phyloP scores from a whole-genome alignment of 2,113 vertebrate genomes.

The Leptobrachium leishanense region DNA sequence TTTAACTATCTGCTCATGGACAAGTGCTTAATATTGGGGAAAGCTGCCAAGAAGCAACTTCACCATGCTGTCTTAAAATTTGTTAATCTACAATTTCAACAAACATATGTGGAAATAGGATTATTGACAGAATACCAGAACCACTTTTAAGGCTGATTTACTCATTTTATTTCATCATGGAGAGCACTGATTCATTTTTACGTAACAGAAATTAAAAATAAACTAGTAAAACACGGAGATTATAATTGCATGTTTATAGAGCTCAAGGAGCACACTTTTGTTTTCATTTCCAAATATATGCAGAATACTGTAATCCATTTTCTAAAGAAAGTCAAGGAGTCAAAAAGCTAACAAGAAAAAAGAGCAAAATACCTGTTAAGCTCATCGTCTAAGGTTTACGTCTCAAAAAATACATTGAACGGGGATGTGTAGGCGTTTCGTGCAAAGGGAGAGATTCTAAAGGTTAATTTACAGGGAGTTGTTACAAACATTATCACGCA shows the following conservation, averaged over 20 bases:
- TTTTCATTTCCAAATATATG: conserved; percentile 27
- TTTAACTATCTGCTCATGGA: too few relatives aligned
- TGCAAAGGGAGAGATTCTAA: conserved; percentile 64
- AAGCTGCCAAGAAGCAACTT: too few relatives aligned
- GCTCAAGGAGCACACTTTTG: conserved; percentile 11
- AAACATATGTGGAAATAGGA: too few relatives aligned
- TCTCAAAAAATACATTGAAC: conserved; percentile 42
- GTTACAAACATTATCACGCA: conserved; percentile 60
- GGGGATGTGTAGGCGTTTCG: conserved; percentile 55
- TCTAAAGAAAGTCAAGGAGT: conserved; percentile 30
- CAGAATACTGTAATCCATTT: conserved; percentile 23
- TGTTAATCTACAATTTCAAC: too few relatives aligned
- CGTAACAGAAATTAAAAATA: background rate
- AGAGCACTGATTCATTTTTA: too few relatives aligned
- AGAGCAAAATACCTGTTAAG: conserved; percentile 14
- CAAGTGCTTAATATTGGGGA: too few relatives aligned
- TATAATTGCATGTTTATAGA: background rate
- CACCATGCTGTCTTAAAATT: too few relatives aligned
- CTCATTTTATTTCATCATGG: too few relatives aligned
- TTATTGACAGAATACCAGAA: too few relatives aligned
- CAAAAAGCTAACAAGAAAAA: background rate
- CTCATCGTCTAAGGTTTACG: conserved; percentile 38
- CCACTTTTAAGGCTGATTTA: too few relatives aligned
- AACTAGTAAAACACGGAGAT: background rate
- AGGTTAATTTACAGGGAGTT: conserved; percentile 66